Percentiles rank a stretch among this genome's conserved stretches.
Conservation (phyloP, 1,140 invertebrate genomes). For the Acyrthosiphon pisum region DNA sequence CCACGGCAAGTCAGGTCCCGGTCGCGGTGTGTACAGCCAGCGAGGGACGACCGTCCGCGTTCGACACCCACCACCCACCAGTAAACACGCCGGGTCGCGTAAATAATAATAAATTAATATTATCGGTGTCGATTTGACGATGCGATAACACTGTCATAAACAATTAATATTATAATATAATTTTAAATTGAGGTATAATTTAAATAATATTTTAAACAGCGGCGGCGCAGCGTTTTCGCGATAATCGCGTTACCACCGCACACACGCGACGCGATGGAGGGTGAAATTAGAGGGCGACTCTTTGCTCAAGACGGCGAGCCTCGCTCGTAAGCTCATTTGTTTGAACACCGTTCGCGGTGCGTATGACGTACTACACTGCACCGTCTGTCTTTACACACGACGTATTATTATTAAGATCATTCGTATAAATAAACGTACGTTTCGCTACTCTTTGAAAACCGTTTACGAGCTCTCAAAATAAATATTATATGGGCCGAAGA, state of each 20-base stretch:
- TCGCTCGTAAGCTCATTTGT: not conserved
- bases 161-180: no score
- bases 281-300: not conserved
- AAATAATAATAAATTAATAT: no score
- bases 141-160: not conserved
- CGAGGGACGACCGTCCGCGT: no score
- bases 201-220: not conserved
- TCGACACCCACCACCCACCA: not conserved
- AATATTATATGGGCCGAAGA: not conserved
- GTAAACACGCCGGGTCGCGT: no score
- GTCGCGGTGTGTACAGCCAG: no score
- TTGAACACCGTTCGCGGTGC: no score
- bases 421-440: not conserved
- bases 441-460: not conserved
- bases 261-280: not conserved
- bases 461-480: not conserved
- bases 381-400: not conserved
- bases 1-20: no score
- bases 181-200: no score
- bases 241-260: not conserved
- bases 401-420: not conserved
- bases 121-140: not conserved
- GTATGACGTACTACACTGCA: no score
- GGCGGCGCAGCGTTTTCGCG: not conserved
- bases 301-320: not conserved